phyloP scores from a whole-genome alignment of 2,888 invertebrate species.

The Allolobophora icterica region DNA sequence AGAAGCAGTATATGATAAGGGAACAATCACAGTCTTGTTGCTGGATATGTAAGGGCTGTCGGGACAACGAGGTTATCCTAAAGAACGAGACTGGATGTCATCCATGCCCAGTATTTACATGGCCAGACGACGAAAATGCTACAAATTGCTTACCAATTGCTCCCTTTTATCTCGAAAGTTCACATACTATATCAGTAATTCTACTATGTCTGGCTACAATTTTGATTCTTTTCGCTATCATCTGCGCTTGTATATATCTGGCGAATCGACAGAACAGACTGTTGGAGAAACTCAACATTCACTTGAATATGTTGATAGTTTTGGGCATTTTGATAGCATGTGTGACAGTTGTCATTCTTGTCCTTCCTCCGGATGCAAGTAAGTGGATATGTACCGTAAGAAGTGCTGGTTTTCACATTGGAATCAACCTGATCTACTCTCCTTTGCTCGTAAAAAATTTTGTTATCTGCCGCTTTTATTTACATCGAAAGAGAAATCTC shows the following conservation, averaged over 20 bases:
- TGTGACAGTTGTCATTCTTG: neutral
- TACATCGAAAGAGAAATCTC: slow-evolving; percentile 43
- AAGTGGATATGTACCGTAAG: neutral
- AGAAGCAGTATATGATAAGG: neutral
- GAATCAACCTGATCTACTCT: slow-evolving; percentile 35
- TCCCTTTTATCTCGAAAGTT: neutral
- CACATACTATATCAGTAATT: neutral
- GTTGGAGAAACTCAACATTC: slow-evolving; percentile 41
- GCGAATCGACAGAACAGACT: slow-evolving; percentile 33
- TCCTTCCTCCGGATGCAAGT: slow-evolving; percentile 28
- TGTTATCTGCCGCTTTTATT: slow-evolving; percentile 53
- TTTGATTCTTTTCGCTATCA: slow-evolving; percentile 25
- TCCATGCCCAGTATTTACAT: slow-evolving; percentile 39
- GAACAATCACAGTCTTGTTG: slow-evolving; percentile 32
- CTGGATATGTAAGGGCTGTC: slow-evolving; percentile 47
- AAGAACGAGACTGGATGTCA: slow-evolving; percentile 42
- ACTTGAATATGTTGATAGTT: slow-evolving; percentile 42
- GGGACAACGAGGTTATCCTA: slow-evolving; percentile 42
- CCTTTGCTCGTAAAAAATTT: too few relatives aligned
- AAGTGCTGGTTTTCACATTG: slow-evolving; percentile 40
- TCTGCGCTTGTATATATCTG: slow-evolving; percentile 18
- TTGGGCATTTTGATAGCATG: slow-evolving; percentile 39
- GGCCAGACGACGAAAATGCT: slow-evolving; percentile 40
- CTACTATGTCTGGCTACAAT: slow-evolving; percentile 12
- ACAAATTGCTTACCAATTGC: neutral